phyloP scores from a whole-genome alignment of 2,113 vertebrate genomes.

The Nematolebias whitei region DNA sequence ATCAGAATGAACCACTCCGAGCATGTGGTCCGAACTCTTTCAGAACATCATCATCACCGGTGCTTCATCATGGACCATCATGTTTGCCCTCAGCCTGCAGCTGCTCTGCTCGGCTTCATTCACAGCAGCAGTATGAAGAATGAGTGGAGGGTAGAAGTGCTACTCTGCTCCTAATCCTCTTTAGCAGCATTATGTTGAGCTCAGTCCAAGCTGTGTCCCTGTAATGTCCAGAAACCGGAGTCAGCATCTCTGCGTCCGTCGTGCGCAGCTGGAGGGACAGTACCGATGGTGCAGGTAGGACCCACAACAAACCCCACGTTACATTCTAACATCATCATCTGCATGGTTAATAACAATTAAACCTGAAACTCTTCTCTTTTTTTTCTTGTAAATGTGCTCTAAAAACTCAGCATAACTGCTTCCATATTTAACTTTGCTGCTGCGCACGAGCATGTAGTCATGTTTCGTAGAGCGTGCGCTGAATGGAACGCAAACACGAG shows the following conservation, averaged over 20 bases:
- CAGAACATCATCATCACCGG: too few relatives aligned
- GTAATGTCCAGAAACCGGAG: slow-evolving; percentile 67
- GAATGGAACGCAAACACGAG: neutral
- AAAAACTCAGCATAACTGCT: neutral
- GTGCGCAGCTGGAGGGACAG: slow-evolving; percentile 65
- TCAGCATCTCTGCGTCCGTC: slow-evolving; percentile 65
- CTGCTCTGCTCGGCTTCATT: slow-evolving; percentile 17
- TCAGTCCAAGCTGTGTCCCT: slow-evolving; percentile 80
- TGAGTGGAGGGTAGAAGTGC: slow-evolving; percentile 55
- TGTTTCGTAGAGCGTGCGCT: neutral
- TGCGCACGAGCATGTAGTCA: slow-evolving; percentile 8
- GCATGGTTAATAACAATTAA: too few relatives aligned
- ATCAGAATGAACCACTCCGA: too few relatives aligned
- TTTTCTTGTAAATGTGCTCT: neutral
- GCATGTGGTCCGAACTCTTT: too few relatives aligned
- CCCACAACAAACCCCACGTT: neutral
- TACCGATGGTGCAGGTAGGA: slow-evolving; percentile 58
- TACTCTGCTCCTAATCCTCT: slow-evolving; percentile 77
- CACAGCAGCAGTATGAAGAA: slow-evolving; percentile 39
- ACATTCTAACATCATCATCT: slow-evolving; percentile 18
- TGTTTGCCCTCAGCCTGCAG: neutral
- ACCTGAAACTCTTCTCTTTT: too few relatives aligned
- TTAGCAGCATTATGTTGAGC: slow-evolving; percentile 85
- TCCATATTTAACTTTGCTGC: neutral
- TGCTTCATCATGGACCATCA: too few relatives aligned